phyloP scores from a whole-genome alignment of 2,797 vertebrate genomes.

The Heliangelus exortis region DNA sequence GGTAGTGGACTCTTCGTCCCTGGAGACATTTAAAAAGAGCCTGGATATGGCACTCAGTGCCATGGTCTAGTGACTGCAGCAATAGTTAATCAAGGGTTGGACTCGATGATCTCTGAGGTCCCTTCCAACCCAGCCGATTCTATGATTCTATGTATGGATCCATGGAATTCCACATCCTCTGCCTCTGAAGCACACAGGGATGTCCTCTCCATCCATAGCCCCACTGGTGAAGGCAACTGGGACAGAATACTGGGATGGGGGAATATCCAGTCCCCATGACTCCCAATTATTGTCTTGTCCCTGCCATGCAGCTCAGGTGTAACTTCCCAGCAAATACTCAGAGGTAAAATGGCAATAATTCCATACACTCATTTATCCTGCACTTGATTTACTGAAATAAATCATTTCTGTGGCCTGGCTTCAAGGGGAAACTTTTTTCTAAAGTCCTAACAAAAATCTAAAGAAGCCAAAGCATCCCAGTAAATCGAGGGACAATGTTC shows the following conservation, averaged over 20 bases:
- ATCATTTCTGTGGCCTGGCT: neutral
- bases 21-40: no score
- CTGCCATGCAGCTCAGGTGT: neutral
- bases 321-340: neutral
- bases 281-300: neutral
- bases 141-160: no score
- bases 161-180: neutral
- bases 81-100: no score
- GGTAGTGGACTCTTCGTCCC: no score
- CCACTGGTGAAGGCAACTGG: neutral
- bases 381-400: neutral
- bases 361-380: neutral
- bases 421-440: neutral
- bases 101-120: no score
- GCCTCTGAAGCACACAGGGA: neutral
- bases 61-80: no score
- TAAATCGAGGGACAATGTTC: neutral
- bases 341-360: neutral
- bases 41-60: no score
- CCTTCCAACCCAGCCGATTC: no score
- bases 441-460: neutral
- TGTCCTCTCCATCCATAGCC: neutral
- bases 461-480: neutral
- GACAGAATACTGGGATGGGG: neutral
- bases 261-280: neutral